Base-by-base conservation (phyloP, 2,888 invertebrate species). In the Amphimallon solstitiale region DNA sequence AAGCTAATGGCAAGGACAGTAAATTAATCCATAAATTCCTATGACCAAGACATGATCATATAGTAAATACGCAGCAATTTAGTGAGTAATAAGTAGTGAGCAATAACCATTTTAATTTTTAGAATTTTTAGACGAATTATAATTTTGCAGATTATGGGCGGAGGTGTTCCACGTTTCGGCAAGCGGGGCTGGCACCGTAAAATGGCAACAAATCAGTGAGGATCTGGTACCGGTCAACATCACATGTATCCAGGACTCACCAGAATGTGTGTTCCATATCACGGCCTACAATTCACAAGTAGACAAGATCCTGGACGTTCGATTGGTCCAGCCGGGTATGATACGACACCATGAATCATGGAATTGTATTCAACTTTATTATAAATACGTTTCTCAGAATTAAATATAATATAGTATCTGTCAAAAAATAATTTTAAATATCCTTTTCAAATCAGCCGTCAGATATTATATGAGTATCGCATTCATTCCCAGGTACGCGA, bases 251-350 rank as follows among this genome's bases (percentile, higher is more conserved):
- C 94, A 96, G 86, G 97, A 97, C 85, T 93, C 94, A 70, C 97
- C 97, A 56, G 95, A 95, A 85, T 95, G 95, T 84, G 92, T 97
- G 83, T 98, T 97, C 85, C 98, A 98, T 87, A 95, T 98, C 85
- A 97, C 97, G 78, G 98, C 98, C 77, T 98, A 98, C 88, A 98
- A 97, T 87, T 94, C 97, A 79, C 97, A 98, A 84, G 97, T 98
- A 80, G 97, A 98, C 86, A 98, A 97, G 87, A 97, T 98, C 77
- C 90, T 98, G 77, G 98, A 98, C 82, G 97, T 97, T 72, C 92
- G 95, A 88, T 92, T 98, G 81, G 90, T 95, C 66, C 97, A 98
- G 83, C 97, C 98, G 83, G 97, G 97, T 97, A 82, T 84, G 82
- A 29, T 1, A 15, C 4, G 10, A 15, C 0, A 4, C 9, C 2